Percentiles rank a stretch among this genome's conserved stretches.
phyloP scores from a whole-genome alignment of 2,797 vertebrate species.

The Enteromius unitaeniatus region DNA sequence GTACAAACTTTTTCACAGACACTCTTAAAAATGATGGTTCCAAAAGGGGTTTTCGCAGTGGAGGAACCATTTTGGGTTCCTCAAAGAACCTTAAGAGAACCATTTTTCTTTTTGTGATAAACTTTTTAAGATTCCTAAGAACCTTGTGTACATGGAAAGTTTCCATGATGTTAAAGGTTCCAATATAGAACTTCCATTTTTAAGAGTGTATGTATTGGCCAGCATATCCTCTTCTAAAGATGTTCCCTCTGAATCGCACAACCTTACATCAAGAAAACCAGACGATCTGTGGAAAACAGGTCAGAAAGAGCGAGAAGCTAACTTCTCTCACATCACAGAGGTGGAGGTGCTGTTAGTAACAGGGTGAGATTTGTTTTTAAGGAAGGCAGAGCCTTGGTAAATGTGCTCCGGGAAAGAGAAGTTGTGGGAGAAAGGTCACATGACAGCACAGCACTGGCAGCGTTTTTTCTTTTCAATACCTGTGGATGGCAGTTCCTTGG shows the following conservation, averaged over 20 bases:
- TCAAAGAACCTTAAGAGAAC: neutral
- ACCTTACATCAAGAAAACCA: slow-evolving; percentile 59
- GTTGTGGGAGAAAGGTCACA: slow-evolving; percentile 83
- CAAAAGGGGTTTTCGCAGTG: neutral
- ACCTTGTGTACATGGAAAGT: neutral
- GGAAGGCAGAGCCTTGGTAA: slow-evolving; percentile 74
- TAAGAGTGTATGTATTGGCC: slow-evolving; percentile 34
- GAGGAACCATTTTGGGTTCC: neutral
- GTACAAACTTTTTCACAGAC: neutral
- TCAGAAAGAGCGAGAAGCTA: slow-evolving; percentile 69
- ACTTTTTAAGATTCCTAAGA: neutral
- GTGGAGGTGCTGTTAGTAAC: slow-evolving; percentile 86
- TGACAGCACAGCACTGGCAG: slow-evolving; percentile 98
- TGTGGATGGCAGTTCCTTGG: slow-evolving; percentile 83
- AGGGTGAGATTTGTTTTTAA: slow-evolving; percentile 73
- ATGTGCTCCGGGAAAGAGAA: slow-evolving; percentile 77
- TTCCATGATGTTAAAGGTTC: neutral
- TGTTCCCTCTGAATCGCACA: slow-evolving; percentile 34
- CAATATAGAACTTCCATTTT: neutral
- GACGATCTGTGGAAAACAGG: slow-evolving; percentile 67
- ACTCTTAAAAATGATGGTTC: neutral
- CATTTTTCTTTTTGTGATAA: neutral
- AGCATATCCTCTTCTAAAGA: slow-evolving; percentile 22
- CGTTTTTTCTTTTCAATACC: slow-evolving; percentile 93
- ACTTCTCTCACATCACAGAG: slow-evolving; percentile 88